These are phyloP conservation scores for Falco concolor DNA, from an alignment of 2,797 vertebrate genomes.

Conservation along the genomic window DNA sequence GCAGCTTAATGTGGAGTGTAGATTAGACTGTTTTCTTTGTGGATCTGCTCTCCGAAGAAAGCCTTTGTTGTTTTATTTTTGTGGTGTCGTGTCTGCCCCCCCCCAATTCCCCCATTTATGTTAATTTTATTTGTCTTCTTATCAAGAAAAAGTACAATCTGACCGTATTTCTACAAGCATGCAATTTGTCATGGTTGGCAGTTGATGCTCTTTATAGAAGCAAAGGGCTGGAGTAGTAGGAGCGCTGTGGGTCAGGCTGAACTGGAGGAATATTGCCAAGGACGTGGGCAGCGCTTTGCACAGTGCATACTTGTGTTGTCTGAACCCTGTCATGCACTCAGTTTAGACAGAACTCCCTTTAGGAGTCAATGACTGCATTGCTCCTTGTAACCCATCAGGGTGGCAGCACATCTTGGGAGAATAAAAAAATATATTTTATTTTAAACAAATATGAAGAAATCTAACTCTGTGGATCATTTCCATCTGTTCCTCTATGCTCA, in stretches of 20 bases:
- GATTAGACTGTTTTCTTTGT: neutral
- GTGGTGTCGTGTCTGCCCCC: no score
- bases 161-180: neutral
- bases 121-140: slow-evolving; percentile 45
- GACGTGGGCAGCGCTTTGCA: slow-evolving; percentile 30
- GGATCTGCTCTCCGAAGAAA: neutral
- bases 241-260: slow-evolving; percentile 49
- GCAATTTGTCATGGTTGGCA: neutral
- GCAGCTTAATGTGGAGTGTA: neutral
- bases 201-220: slow-evolving; percentile 23
- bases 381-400: neutral
- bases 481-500: neutral
- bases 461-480: slow-evolving; percentile 15
- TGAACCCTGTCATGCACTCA: slow-evolving; percentile 24
- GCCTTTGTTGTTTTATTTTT: neutral
- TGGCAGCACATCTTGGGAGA: slow-evolving; percentile 11
- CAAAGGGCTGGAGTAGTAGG: neutral
- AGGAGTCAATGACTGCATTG: neutral
- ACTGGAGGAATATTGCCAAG: slow-evolving; percentile 39
- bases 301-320: neutral
- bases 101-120: neutral
- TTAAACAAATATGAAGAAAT: neutral
- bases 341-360: neutral
- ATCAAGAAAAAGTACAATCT: slow-evolving; percentile 28
- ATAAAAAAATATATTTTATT: neutral